Percentiles rank a stretch among this genome's conserved stretches.
phyloP scores from a whole-genome alignment of 1,140 invertebrate genomes.

The Plectrocnemia conspersa region DNA sequence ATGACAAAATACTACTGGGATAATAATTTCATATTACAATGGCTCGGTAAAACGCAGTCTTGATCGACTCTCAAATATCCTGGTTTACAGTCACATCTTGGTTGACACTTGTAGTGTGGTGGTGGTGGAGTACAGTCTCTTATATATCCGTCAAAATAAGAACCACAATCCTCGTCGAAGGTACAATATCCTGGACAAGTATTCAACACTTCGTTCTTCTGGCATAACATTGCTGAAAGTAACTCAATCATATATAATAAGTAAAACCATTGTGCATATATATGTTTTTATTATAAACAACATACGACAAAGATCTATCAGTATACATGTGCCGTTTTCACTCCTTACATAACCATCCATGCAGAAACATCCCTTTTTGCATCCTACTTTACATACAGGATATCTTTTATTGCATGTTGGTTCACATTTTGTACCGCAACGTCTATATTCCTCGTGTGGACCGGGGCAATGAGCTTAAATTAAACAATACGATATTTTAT shows the following conservation, averaged over 20 bases:
- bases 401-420: background rate
- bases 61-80: background rate
- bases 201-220: slow-evolving; percentile 9
- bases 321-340: background rate
- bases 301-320: background rate
- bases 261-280: no score
- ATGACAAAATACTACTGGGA: no score
- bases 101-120: slow-evolving; percentile 10
- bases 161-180: slow-evolving; percentile 3
- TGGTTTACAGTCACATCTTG: slow-evolving; percentile 5
- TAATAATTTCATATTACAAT: slow-evolving; percentile 5
- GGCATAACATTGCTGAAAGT: background rate
- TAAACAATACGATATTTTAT: background rate
- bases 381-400: background rate
- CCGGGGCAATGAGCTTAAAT: slow-evolving; percentile 2
- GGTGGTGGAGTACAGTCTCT: background rate
- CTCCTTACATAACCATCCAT: background rate
- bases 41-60: background rate
- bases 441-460: slow-evolving; percentile 7
- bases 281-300: no score
- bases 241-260: no score
- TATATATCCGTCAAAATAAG: background rate
- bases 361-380: slow-evolving; percentile 7
- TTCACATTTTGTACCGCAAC: background rate
- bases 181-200: slow-evolving; percentile 8